Evolutionary conservation across 2,888 invertebrate species (phyloP), one percentile per base, ranked within the genome.

Genomic region (Diogma glabrata): DNA sequence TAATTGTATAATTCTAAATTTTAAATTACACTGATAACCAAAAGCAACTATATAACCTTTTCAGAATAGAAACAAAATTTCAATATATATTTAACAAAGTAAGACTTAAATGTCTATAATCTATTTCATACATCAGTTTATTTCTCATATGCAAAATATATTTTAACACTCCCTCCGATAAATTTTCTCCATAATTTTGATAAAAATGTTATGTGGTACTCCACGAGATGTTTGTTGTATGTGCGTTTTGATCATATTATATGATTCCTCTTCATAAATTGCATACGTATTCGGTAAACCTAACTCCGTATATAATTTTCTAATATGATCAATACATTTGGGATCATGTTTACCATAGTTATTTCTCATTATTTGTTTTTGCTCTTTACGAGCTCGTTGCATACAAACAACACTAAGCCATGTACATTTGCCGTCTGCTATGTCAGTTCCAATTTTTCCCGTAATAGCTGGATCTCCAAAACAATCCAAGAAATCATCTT

Each of bases 381-480:
- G 90, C 4, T 77, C 72, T 0, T 79, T 74, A 45, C 77, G 78
- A 1, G 84, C 87, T 51, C 85, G 76, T 66, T 91, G 86, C 54
- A 94, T 72, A 9, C 94, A 94, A 1, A 88, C 85, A 1, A 94
- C 89, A 2, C 89, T 82, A 26, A 95, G 72, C 97, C 97, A 99
- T 0, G 92, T 83, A 70, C 96, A 97, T 72, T 96, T 97, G 26
- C 94, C 94, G 59, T 95, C 93, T 70, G 86, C 79, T 59, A 99
- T 95, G 64, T 97, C 96, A 0, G 84, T 87, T 26, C 93, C 90
- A 33, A 79, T 73, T 73, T 96, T 99, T 7, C 96, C 97, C 1
- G 85, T 93, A 3, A 87, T 75, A 8, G 78, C 73, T 14, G 87
- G 79, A 65, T 93, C 83, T 1, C 94, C 95, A 66, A 86, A 97